These are phyloP conservation scores for Seira sanloemensis DNA, from an alignment of 2,888 invertebrate species.

Conservation along the genomic window DNA sequence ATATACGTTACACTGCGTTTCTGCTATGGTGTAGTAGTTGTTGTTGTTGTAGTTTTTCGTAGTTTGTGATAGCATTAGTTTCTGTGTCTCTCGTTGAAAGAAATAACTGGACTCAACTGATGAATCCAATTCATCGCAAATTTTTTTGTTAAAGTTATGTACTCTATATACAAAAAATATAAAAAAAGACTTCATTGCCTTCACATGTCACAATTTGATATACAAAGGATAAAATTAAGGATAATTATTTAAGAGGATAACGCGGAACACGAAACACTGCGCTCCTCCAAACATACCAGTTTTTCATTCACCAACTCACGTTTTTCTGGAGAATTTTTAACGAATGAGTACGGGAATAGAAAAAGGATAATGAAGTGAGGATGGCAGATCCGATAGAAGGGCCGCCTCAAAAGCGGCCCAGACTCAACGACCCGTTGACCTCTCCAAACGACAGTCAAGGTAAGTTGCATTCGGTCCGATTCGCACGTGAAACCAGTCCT, in stretches of 20 bases:
- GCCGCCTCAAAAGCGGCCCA: conserved; percentile 97
- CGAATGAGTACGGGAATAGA: conserved; percentile 50
- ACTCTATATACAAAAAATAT: neutral
- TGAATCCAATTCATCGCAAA: conserved; percentile 8
- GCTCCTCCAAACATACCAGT: neutral
- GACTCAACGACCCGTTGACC: conserved; percentile 90
- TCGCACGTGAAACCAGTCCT: conserved; percentile 70
- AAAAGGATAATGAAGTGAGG: conserved; percentile 74
- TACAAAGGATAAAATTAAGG: neutral
- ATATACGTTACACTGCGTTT: conserved; percentile 53
- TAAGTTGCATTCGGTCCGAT: conserved; percentile 43
- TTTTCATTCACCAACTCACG: neutral
- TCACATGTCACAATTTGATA: neutral
- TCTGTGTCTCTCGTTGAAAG: conserved; percentile 40
- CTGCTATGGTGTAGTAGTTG: conserved; percentile 36
- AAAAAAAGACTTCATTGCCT: conserved; percentile 31
- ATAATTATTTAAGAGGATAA: neutral
- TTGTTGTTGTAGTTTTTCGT: conserved; percentile 58
- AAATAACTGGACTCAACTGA: conserved; percentile 46
- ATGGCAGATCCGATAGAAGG: conserved; percentile 98
- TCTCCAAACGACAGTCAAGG: conserved; percentile 80
- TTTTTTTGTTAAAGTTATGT: neutral
- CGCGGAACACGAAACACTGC: neutral
- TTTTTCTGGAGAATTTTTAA: conserved; percentile 29
- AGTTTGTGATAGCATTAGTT: conserved; percentile 59